Percentiles rank a stretch among this genome's conserved stretches.
These are phyloP conservation scores for Myodes glareolus DNA, from an alignment of 2,113 vertebrate species.

Conservation along the genomic window DNA sequence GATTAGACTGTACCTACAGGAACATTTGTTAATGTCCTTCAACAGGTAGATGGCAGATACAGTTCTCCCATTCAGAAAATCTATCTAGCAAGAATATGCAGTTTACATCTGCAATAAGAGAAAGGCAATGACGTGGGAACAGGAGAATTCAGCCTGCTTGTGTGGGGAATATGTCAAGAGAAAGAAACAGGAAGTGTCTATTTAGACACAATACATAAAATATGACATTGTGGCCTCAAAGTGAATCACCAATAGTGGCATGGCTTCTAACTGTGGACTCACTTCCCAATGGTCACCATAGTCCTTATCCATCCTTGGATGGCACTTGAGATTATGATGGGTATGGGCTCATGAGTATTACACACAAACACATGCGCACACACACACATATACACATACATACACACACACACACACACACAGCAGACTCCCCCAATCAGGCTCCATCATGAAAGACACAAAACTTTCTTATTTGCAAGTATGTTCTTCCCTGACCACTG, in stretches of 20 bases:
- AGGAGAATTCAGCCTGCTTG: not conserved
- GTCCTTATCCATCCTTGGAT: not conserved
- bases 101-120: not conserved
- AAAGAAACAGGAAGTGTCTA: conserved; percentile 14
- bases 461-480: conserved; percentile 7
- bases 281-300: not conserved
- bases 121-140: not conserved
- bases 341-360: conserved; percentile 10
- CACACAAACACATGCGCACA: conserved; percentile 5
- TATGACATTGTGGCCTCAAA: conserved; percentile 25
- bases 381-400: not conserved
- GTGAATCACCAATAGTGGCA: not conserved
- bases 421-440: conserved; percentile 39
- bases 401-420: not conserved
- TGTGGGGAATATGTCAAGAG: not conserved
- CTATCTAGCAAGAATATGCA: not conserved
- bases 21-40: not conserved
- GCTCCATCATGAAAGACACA: conserved; percentile 55
- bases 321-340: not conserved
- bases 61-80: not conserved
- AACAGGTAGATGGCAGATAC: not conserved
- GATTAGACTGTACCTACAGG: not conserved
- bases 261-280: conserved; percentile 60
- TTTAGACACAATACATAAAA: not conserved
- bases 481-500: conserved; percentile 60